phyloP scores from a whole-genome alignment of 2,888 invertebrate species.

The Cerceris rybyensis region DNA sequence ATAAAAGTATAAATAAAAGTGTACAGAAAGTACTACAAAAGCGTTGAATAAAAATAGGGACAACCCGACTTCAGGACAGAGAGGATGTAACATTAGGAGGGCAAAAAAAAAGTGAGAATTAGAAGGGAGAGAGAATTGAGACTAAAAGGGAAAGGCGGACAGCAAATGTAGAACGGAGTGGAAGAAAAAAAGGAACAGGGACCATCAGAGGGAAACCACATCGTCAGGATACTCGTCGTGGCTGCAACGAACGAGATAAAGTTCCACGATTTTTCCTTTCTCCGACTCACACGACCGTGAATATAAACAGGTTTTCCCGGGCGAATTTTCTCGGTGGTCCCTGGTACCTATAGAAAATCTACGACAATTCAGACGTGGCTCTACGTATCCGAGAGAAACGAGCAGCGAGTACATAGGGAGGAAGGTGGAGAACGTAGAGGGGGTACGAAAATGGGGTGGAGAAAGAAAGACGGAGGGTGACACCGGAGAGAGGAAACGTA shows the following conservation, averaged over 20 bases:
- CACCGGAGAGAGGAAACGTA: slow-evolving; percentile 35
- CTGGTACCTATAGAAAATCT: slow-evolving; percentile 74
- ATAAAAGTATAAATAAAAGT: too few relatives aligned
- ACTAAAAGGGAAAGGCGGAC: slow-evolving; percentile 23
- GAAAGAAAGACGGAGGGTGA: background rate
- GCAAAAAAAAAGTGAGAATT: background rate
- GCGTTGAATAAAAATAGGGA: too few relatives aligned
- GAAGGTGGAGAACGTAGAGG: slow-evolving; percentile 18
- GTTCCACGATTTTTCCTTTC: slow-evolving; percentile 69
- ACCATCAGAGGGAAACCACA: slow-evolving; percentile 28
- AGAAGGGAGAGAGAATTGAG: slow-evolving; percentile 1
- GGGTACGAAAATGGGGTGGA: slow-evolving; percentile 29
- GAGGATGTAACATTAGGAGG: background rate
- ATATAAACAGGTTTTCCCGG: slow-evolving; percentile 71
- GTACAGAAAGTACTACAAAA: too few relatives aligned
- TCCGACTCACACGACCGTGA: slow-evolving; percentile 46
- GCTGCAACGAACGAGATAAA: slow-evolving; percentile 65
- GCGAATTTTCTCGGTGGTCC: slow-evolving; percentile 50
- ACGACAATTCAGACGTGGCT: slow-evolving; percentile 71
- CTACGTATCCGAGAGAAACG: slow-evolving; percentile 49
- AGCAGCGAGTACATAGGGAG: slow-evolving; percentile 15
- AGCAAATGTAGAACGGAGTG: slow-evolving; percentile 16
- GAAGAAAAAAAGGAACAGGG: background rate
- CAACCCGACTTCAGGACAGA: too few relatives aligned
- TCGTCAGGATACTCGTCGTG: slow-evolving; percentile 36